phyloP scores from a whole-genome alignment of 2,888 invertebrate species.

The Carpatolechia fugitivella region DNA sequence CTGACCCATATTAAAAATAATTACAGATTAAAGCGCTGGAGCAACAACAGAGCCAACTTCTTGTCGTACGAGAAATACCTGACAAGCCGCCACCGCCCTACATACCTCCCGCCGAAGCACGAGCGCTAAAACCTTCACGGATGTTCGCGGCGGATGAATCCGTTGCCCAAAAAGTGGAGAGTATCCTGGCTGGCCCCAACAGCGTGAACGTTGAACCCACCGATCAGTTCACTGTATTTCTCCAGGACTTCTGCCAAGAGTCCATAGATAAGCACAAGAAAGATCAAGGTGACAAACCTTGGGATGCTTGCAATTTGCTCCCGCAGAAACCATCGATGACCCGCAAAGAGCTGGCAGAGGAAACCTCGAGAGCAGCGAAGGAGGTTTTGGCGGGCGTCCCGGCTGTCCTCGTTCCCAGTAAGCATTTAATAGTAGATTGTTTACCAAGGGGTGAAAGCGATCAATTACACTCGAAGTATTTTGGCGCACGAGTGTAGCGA shows the following conservation, averaged over 20 bases:
- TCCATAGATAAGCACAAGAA: slow-evolving; percentile 38
- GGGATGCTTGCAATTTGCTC: slow-evolving; percentile 60
- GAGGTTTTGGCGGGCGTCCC: slow-evolving; percentile 50
- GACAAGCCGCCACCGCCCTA: slow-evolving; percentile 74
- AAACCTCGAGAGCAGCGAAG: slow-evolving; percentile 42
- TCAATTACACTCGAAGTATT: no score
- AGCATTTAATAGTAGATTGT: no score
- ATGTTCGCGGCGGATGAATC: slow-evolving; percentile 44
- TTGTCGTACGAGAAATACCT: slow-evolving; percentile 69
- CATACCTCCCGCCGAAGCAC: slow-evolving; percentile 55
- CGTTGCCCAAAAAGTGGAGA: slow-evolving; percentile 41
- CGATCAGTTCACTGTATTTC: slow-evolving; percentile 54
- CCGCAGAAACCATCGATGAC: slow-evolving; percentile 46
- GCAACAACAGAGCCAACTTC: slow-evolving; percentile 60
- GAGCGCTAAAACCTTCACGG: slow-evolving; percentile 37
- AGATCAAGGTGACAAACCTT: slow-evolving; percentile 53
- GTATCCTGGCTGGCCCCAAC: slow-evolving; percentile 28
- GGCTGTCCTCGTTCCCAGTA: slow-evolving; percentile 53
- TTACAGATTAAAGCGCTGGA: slow-evolving; percentile 67
- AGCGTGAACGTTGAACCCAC: slow-evolving; percentile 26
- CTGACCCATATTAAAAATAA: no score
- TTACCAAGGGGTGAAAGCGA: no score
- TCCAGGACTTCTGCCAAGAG: slow-evolving; percentile 60
- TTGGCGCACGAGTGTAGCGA: no score
- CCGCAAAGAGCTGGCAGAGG: slow-evolving; percentile 36